phyloP scores from a whole-genome alignment of 2,888 invertebrate genomes.

The Ceraclea dissimilis region DNA sequence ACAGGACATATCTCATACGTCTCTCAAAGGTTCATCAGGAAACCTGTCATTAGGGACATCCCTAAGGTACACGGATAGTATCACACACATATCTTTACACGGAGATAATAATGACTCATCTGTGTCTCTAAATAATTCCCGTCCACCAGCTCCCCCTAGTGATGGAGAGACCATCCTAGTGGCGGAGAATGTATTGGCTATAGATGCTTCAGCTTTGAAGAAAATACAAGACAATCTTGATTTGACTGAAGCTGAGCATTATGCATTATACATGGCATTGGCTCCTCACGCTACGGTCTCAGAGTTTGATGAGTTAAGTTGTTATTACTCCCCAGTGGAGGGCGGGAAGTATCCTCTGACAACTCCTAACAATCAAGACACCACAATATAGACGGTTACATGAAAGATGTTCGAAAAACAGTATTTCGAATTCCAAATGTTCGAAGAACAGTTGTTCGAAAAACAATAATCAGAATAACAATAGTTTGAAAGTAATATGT shows the following conservation, averaged over 20 bases:
- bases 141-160: conserved; percentile 42
- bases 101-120: conserved; percentile 45
- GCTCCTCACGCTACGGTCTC: conserved; percentile 81
- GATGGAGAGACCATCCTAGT: conserved; percentile 53
- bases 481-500: too few relatives aligned
- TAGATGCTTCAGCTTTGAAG: conserved; percentile 39
- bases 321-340: conserved; percentile 79
- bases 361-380: conserved; percentile 29
- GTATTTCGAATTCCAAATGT: too few relatives aligned
- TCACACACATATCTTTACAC: conserved; percentile 61
- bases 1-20: conserved; percentile 40
- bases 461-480: too few relatives aligned
- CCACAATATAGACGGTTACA: conserved; percentile 28
- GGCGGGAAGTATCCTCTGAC: conserved; percentile 59
- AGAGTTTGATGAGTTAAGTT: conserved; percentile 82
- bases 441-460: too few relatives aligned
- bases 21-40: conserved; percentile 35
- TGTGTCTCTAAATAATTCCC: conserved; percentile 33
- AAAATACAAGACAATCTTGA: conserved; percentile 53
- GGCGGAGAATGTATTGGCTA: conserved; percentile 46
- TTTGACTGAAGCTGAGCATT: conserved; percentile 81
- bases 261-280: conserved; percentile 77
- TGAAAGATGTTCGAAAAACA: too few relatives aligned
- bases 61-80: conserved; percentile 48
- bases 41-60: conserved; percentile 36